Conservation (phyloP, 2,113 vertebrate genomes). For the Ictalurus punctatus region DNA sequence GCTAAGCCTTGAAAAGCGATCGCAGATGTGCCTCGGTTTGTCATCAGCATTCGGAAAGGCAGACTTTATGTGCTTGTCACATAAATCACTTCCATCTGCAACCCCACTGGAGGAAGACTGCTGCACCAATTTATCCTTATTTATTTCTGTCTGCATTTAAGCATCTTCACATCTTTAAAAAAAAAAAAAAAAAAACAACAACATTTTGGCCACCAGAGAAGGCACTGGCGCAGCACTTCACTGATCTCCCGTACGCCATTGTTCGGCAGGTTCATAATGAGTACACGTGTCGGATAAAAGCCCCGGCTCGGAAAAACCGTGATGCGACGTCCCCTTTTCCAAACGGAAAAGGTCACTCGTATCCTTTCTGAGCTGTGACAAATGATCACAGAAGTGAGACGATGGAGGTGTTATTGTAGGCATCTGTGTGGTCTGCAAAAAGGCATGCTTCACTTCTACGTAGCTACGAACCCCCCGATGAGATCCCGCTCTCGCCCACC, state of each 20-base stretch:
- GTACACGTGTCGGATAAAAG: constrained; percentile 37
- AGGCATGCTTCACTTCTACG: background rate
- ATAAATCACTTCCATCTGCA: background rate
- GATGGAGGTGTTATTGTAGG: constrained; percentile 47
- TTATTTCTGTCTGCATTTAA: background rate
- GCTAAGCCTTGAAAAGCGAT: constrained; percentile 3
- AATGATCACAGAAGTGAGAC: constrained; percentile 54
- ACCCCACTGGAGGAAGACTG: background rate
- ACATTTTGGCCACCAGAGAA: constrained; percentile 17
- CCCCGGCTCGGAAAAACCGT: constrained; percentile 33
- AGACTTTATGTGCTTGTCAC: background rate
- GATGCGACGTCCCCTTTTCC: constrained; percentile 33
- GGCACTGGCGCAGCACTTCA: background rate
- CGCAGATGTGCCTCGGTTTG: background rate
- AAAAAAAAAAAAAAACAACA: background rate
- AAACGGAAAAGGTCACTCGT: constrained; percentile 63
- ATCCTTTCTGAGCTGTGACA: constrained; percentile 48
- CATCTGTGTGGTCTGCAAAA: constrained; percentile 30
- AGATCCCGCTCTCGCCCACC: constrained; percentile 35
- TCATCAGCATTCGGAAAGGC: background rate
- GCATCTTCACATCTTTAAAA: background rate
- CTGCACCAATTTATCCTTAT: background rate
- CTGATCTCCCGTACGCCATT: constrained; percentile 44
- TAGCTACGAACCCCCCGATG: constrained; percentile 36
- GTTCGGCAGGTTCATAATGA: constrained; percentile 37